Evolutionary conservation across 2,113 vertebrate genomes (phyloP).

Genomic region (Muscicapa adusta): DNA sequence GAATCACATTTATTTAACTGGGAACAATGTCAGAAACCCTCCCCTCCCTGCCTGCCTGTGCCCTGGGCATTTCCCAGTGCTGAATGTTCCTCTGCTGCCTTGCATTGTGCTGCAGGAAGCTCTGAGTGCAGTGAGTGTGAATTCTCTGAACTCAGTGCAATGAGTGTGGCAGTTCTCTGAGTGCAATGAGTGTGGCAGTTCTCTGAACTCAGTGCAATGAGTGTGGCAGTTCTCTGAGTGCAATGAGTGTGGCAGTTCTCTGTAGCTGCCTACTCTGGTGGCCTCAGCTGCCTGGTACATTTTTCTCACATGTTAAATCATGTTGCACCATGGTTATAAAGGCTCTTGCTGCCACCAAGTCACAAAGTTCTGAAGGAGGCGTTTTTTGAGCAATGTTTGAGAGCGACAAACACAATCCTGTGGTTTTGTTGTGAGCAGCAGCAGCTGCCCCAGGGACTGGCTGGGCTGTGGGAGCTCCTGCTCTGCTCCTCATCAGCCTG

Average conservation of each 20-base stretch:
- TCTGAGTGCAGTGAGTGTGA: background rate
- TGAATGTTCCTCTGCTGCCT: background rate
- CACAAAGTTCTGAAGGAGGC: background rate
- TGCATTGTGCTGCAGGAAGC: background rate
- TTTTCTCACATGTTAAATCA: background rate
- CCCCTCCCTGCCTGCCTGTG: background rate
- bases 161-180: too few species aligned
- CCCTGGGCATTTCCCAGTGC: background rate
- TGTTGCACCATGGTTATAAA: background rate
- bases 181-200: too few species aligned
- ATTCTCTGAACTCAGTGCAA: background rate
- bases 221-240: too few species aligned
- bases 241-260: background rate
- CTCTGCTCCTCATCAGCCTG: background rate
- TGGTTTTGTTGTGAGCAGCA: background rate
- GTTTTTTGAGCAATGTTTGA: background rate
- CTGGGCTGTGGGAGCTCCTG: background rate
- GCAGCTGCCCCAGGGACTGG: background rate
- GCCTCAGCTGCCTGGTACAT: background rate
- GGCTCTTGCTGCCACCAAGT: background rate
- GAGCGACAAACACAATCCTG: rapidly evolving
- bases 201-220: too few species aligned
- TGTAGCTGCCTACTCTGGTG: background rate
- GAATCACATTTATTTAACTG: background rate
- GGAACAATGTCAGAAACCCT: background rate